Evolutionary conservation across 2,113 vertebrate species (phyloP).

Genomic region (Myxocyprinus asiaticus): DNA sequence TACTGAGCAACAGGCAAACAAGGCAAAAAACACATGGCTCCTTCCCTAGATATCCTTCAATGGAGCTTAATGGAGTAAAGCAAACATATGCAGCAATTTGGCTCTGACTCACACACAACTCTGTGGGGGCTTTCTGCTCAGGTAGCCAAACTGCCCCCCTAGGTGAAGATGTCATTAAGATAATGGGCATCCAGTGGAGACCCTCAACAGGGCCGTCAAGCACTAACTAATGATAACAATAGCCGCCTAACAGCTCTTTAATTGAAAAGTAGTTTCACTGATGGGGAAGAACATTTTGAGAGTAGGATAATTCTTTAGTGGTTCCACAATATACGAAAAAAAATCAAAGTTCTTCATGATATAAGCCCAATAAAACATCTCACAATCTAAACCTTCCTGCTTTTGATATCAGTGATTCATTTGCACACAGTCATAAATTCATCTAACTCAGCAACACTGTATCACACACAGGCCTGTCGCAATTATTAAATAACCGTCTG

Average conservation of each 20-base stretch:
- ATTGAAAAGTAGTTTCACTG: constrained; percentile 43
- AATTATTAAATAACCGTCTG: no score
- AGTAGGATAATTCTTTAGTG: no score
- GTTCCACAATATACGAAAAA: neutral
- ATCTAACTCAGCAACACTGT: neutral
- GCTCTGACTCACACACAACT: constrained; percentile 10
- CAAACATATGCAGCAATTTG: constrained; percentile 25
- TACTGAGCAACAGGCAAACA: neutral
- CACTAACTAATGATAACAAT: constrained; percentile 67
- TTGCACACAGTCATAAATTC: neutral
- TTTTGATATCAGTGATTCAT: neutral
- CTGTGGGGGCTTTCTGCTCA: constrained; percentile 28
- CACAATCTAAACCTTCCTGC: neutral
- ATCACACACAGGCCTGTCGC: neutral
- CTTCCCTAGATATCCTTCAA: neutral
- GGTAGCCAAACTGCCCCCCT: constrained; percentile 33
- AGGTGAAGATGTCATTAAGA: constrained; percentile 64
- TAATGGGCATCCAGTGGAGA: constrained; percentile 61
- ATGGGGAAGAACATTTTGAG: constrained; percentile 1
- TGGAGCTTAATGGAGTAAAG: constrained; percentile 24
- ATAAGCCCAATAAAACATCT: neutral
- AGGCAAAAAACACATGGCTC: no score
- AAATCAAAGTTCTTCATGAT: neutral
- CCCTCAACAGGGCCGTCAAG: constrained; percentile 64
- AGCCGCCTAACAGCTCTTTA: constrained; percentile 52